phyloP scores from a whole-genome alignment of 2,797 vertebrate species.

The Hemitrygon akajei region DNA sequence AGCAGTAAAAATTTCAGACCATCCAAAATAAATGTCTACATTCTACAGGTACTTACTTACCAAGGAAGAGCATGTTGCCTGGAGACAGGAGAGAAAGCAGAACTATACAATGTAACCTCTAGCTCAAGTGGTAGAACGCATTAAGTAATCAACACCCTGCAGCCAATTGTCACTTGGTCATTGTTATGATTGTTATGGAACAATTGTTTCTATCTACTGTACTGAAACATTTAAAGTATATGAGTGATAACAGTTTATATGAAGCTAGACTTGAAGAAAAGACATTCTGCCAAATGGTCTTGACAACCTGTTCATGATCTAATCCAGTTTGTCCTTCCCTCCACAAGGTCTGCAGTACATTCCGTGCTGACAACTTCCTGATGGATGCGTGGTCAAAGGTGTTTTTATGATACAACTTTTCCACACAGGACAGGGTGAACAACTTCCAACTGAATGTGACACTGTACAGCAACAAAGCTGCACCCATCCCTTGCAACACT shows the following conservation, averaged over 20 bases:
- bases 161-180: not conserved
- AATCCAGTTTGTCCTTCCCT: too few species aligned
- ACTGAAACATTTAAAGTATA: not conserved
- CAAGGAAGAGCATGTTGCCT: slow-evolving; percentile 45
- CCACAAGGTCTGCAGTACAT: too few species aligned
- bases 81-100: slow-evolving; percentile 46
- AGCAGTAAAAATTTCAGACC: not conserved
- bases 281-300: too few species aligned
- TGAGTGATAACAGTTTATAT: not conserved
- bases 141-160: not conserved
- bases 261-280: not conserved
- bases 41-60: slow-evolving; percentile 42
- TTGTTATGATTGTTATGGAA: not conserved
- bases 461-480: too few species aligned
- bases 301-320: too few species aligned
- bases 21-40: slow-evolving; percentile 41
- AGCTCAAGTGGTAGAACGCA: not conserved
- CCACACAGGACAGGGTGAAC: too few species aligned
- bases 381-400: too few species aligned
- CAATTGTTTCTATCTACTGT: not conserved
- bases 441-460: too few species aligned
- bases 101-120: slow-evolving; percentile 34
- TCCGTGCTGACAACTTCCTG: too few species aligned
- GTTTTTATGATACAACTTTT: too few species aligned
- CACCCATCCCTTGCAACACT: too few species aligned